phyloP scores from a whole-genome alignment of 1,140 invertebrate genomes.

The Glomeris maerens region DNA sequence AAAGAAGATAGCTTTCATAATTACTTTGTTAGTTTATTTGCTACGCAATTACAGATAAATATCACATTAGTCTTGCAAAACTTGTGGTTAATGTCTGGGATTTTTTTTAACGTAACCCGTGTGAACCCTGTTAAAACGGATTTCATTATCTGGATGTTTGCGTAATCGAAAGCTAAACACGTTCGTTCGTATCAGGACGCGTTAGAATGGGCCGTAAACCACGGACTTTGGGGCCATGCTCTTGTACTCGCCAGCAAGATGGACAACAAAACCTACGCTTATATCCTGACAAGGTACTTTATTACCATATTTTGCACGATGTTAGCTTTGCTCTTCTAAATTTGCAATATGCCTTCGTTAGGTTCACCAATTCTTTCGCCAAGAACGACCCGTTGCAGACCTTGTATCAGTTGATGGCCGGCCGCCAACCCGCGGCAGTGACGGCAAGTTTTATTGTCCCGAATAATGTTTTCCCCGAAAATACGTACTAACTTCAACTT shows the following conservation, averaged over 20 bases:
- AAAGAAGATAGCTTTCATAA: too few species aligned
- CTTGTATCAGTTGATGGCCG: constrained; percentile 77
- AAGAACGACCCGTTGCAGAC: constrained; percentile 82
- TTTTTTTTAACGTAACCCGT: background rate
- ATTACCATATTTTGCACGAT: background rate
- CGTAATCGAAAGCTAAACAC: background rate
- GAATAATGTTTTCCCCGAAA: too few species aligned
- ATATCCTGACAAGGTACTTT: constrained; percentile 58
- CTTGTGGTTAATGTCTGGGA: too few species aligned
- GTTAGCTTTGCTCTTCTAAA: background rate
- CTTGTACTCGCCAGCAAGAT: constrained; percentile 78
- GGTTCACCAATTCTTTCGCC: constrained; percentile 70
- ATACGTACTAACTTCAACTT: too few species aligned
- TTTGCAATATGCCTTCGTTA: constrained; percentile 14
- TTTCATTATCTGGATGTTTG: background rate
- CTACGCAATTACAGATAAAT: too few species aligned
- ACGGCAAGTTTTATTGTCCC: constrained; percentile 42
- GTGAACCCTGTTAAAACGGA: background rate
- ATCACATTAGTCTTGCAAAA: too few species aligned
- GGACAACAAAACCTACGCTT: constrained; percentile 70
- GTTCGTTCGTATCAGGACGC: constrained; percentile 28
- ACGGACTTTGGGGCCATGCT: constrained; percentile 85
- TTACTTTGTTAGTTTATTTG: too few species aligned
- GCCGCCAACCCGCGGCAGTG: constrained; percentile 65
- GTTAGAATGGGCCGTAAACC: constrained; percentile 74